These are phyloP conservation scores for Tolypeutes matacus DNA, from an alignment of 2,797 vertebrate genomes.

Conservation along the genomic window DNA sequence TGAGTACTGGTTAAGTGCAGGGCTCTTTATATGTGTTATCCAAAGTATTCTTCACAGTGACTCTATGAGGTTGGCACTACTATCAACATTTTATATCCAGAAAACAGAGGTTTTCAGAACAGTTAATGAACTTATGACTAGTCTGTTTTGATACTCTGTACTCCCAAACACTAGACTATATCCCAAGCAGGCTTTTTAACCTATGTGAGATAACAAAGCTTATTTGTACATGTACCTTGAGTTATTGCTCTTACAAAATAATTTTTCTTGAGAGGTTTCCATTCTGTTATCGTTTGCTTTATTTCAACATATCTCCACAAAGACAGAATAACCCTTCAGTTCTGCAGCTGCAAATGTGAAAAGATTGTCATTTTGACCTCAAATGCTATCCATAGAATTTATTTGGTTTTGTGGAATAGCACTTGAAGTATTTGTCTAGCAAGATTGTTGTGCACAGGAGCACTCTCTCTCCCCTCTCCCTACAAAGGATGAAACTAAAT, in stretches of 20 bases:
- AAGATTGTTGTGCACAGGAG: not conserved
- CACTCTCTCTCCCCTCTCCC: slow-evolving; percentile 2
- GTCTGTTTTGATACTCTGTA: not conserved
- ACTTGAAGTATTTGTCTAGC: slow-evolving; percentile 12
- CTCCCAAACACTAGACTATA: not conserved
- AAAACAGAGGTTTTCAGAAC: not conserved
- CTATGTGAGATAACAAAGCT: not conserved
- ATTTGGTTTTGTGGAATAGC: slow-evolving; percentile 16
- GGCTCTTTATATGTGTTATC: not conserved
- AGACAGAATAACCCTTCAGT: not conserved
- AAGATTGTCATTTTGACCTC: not conserved
- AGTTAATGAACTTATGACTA: not conserved
- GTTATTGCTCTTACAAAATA: not conserved
- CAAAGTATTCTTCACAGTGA: not conserved
- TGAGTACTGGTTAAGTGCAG: not conserved
- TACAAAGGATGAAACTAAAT: slow-evolving; percentile 39
- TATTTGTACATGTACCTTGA: not conserved
- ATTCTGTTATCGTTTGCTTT: not conserved
- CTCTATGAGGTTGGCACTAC: not conserved
- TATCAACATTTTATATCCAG: not conserved
- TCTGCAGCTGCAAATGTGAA: not conserved
- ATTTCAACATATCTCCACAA: not conserved
- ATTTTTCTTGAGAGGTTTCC: slow-evolving; percentile 44
- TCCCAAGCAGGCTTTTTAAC: not conserved
- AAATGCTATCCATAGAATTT: not conserved